phyloP scores from a whole-genome alignment of 2,888 invertebrate species.

The Myopa testacea region DNA sequence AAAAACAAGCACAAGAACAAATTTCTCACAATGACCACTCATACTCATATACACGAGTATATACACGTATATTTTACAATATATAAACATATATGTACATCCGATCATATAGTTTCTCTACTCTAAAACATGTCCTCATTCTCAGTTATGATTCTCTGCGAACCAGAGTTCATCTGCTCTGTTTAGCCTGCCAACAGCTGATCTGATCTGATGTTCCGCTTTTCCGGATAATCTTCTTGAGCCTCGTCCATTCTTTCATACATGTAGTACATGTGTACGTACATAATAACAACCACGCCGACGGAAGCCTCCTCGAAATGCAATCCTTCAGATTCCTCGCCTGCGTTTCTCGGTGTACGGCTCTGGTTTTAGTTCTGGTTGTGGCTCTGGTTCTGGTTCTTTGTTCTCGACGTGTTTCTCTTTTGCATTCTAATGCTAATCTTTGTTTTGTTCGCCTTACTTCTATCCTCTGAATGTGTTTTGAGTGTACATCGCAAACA shows the following conservation, averaged over 20 bases:
- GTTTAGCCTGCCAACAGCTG: constrained; percentile 29
- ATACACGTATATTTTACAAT: no score
- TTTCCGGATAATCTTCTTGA: constrained; percentile 39
- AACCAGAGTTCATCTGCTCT: background rate
- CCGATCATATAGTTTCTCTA: no score
- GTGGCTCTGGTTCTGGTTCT: background rate
- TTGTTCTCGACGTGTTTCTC: constrained; percentile 47
- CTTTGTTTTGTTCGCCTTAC: constrained; percentile 44
- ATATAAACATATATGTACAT: no score
- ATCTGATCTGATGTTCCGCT: constrained; percentile 39
- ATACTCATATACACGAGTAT: no score
- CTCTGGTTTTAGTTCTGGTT: background rate
- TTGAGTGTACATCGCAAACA: constrained; percentile 58
- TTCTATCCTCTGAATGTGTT: constrained; percentile 11
- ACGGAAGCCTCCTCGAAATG: constrained; percentile 18
- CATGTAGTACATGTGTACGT: no score
- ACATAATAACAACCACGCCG: no score
- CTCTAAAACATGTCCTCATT: no score
- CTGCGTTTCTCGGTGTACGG: background rate
- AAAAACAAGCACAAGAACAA: background rate
- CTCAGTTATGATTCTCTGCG: background rate
- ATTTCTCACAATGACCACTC: no score
- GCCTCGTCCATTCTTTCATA: constrained; percentile 1
- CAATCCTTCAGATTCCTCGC: background rate
- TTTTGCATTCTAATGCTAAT: constrained; percentile 50